Conservation (phyloP, 2,888 invertebrate species). For the Polyommatus iphigenia region DNA sequence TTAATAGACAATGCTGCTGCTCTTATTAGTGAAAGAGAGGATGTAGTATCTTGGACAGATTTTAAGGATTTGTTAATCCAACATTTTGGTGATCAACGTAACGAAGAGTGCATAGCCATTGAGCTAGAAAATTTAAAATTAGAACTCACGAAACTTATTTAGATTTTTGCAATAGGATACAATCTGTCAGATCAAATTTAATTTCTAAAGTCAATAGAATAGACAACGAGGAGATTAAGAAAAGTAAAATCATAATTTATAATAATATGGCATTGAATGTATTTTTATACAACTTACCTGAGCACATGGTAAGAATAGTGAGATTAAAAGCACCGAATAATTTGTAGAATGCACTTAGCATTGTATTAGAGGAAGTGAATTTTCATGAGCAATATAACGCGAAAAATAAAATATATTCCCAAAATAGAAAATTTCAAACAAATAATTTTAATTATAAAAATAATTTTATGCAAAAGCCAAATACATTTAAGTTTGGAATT, state of each 20-base stretch:
- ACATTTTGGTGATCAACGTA: too few relatives aligned
- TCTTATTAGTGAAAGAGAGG: too few relatives aligned
- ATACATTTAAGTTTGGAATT: not conserved
- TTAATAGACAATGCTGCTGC: too few relatives aligned
- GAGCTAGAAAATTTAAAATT: slow-evolving; percentile 29
- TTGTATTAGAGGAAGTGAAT: slow-evolving; percentile 14
- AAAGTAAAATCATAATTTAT: not conserved
- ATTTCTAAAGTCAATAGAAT: not conserved
- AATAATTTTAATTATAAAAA: not conserved
- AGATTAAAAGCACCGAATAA: not conserved
- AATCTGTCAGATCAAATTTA: slow-evolving; percentile 14
- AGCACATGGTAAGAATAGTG: slow-evolving; percentile 1
- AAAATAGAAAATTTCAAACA: not conserved
- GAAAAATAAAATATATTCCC: slow-evolving; percentile 20
- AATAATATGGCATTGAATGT: not conserved
- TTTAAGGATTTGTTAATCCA: too few relatives aligned
- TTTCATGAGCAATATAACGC: slow-evolving; percentile 29
- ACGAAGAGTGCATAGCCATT: too few relatives aligned
- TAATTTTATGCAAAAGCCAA: not conserved
- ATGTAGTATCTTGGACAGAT: too few relatives aligned
- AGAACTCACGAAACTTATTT: not conserved
- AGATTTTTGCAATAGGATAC: slow-evolving; percentile 30
- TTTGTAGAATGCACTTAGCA: slow-evolving; percentile 2
- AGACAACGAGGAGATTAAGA: not conserved
- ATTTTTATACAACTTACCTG: not conserved